Evolutionary conservation across 2,113 vertebrate species (phyloP), one percentile per base, ranked within the genome.

Genomic region (Sinocyclocheilus rhinocerous): DNA sequence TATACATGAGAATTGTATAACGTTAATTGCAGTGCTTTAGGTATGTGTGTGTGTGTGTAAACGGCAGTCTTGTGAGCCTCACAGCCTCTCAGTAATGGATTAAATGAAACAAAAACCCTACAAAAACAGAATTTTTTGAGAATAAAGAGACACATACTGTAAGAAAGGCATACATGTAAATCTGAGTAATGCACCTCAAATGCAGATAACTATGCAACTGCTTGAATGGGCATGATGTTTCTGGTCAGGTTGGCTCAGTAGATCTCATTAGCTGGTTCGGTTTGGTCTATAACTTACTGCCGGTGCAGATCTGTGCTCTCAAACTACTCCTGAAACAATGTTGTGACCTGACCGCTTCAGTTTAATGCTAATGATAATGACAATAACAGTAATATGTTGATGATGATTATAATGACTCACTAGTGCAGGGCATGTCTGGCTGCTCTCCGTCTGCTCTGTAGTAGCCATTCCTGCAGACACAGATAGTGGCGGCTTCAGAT

Each of bases 381-480:
- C 33, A 63, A 80, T 5, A 63, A 24, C 36, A 50, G 69, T 33
- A 73, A n/a, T 22, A 50, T 13, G 61, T 15, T 42, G 85, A 26
- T 13, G 0, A 48, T 48, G 2, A 48, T 48, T 26, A 20, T 26
- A 48, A 81, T 24, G 39, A 97, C 98, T 99, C 92, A 99, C 98
- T 99, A 83, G 98, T 99, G 91, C 98, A 99, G 65, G 97, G 95
- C 42, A 96, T 94, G 42, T 98, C 95, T 0, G 97, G 96, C 0
- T 93, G 96, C 90, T 98, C 98, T 18, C 93, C 95, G 42, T 99
- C 97, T 0, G 97, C 97, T 1, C 98, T 94, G 91, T 99, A 99
- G 91, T 98, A 99, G 45, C 98, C 98, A 0, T 97, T 99, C 88
- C 98, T 96, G 91, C 98, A 99, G 48, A 94, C 94, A 13, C 98